Evolutionary conservation across 2,797 vertebrate species (phyloP), one percentile per base, ranked within the genome.

Genomic region (Coregonus suidteri): DNA sequence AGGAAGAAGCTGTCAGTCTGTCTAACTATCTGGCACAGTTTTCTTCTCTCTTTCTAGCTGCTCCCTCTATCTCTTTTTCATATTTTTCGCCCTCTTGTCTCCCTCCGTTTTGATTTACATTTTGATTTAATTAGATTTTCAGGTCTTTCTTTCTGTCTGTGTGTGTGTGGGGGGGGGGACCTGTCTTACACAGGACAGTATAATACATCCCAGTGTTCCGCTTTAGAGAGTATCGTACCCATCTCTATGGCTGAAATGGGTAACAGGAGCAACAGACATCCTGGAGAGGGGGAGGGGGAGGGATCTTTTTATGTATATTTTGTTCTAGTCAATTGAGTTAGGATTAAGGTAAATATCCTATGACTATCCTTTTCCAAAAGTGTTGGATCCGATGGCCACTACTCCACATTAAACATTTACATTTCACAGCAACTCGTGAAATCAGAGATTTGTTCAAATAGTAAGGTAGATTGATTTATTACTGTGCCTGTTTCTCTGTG

Each of bases 1-100:
- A 47, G 41, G 41, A 47, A 9, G 9, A 47, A 47, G 41, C 67
- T 70, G 52, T 64, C 31, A 41, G 47, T 30, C 9, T 47, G 9
- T 47, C 41, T 71, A 3, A 64, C 41, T 65, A 7, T 66, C 56
- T 73, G 66, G 31, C 71, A 56, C 71, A 51, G 13, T 13, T 69
- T 71, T 5, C 30, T n/a, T 47, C 20, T 47, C 41, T 9, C 68
- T 66, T 65, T 67, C 68, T 51, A 56, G 14, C 18, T 41, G 7
- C 6, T 70, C 31, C 68, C 37, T 77, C 74, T 74, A 47, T 47
- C 9, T 47, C 41, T 47, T 47, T 47, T 47, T 47, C 2, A 47
- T 47, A 47, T 47, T 47, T 47, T 47, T 9, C 9, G 9, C 41
- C 41, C 41, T 47, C 41, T 47, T 47, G 41, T 47, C 41, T 47